These are phyloP conservation scores for Pungitius pungitius DNA, from an alignment of 2,113 vertebrate genomes.

Conservation along the genomic window DNA sequence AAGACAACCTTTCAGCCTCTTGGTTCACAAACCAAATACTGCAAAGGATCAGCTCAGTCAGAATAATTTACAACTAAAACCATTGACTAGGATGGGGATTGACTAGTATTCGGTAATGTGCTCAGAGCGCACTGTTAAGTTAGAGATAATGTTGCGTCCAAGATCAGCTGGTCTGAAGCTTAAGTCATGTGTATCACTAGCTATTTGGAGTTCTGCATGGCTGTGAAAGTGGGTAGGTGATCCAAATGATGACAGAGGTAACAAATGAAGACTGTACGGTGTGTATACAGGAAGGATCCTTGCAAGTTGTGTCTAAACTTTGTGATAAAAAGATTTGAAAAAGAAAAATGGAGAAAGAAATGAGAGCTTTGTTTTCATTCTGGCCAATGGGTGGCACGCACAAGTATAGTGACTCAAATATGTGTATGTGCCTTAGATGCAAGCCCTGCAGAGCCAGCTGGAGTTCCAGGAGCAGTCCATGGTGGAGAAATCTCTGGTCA, in stretches of 20 bases:
- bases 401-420: background rate
- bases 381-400: background rate
- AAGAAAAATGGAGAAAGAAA: background rate
- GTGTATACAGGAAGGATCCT: background rate
- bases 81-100: background rate
- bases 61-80: background rate
- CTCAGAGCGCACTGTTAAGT: too few species aligned
- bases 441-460: slow-evolving; percentile 93
- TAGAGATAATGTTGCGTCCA: background rate
- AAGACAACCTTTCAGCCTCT: too few species aligned
- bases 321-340: background rate
- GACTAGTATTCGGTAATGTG: background rate
- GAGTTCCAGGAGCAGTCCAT: slow-evolving; percentile 98
- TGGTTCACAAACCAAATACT: background rate
- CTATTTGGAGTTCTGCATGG: background rate
- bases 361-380: background rate
- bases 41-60: background rate
- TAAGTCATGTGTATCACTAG: background rate
- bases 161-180: background rate
- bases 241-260: background rate
- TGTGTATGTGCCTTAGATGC: slow-evolving; percentile 80
- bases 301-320: background rate
- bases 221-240: background rate
- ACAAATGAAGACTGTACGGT: background rate
- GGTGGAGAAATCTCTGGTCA: slow-evolving; percentile 97